Base-by-base conservation (phyloP, 1,140 invertebrate species). In the Whitmania pigra region DNA sequence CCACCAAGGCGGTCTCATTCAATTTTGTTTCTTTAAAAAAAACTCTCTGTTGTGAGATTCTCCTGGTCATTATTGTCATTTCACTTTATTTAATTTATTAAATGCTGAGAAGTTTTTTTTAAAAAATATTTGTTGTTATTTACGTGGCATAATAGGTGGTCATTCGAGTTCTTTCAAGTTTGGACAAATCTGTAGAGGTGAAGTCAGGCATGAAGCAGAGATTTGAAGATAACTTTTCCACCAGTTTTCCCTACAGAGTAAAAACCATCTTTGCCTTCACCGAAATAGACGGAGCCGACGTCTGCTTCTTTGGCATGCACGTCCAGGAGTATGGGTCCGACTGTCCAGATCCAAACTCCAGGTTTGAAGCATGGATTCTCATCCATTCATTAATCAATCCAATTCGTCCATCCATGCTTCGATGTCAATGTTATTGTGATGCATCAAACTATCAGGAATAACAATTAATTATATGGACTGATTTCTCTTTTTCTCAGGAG, bases 221-320 rank as follows among this genome's bases (percentile, higher is more conserved):
- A 13, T 70, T 67, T 31, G 71, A 36, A 68, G 73, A 74, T 31
- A 67, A 49, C 54, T 63, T 78, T 15, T 86, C 87, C 66, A 67
- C 72, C 60, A 72, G 31, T 29, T 99, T 98, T 84, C 94, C 95
- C 2, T 99, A 96, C 81, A 85, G 93, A 75, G 93, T 96, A 29
- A 99, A 99, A 85, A 94, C 97, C 3, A 85, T 99, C 71, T 99
- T 99, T 85, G 97, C 96, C 71, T 99, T 99, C 85, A 94, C 99
- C 83, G 94, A 99, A 78, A 91, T 99, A 53, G 94, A 99, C 80
- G 95, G 95, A 31, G 88, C 89, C 7, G 97, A 99, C 84, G 94
- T 99, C 2, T 99, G 96, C 83, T 99, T 99, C 86, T 99, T 99
- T 84, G 97, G 96, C 72, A 98, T 99, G 93, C 97, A 99, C 82